Conservation (phyloP, 2,797 vertebrate genomes). For the Heliangelus exortis region DNA sequence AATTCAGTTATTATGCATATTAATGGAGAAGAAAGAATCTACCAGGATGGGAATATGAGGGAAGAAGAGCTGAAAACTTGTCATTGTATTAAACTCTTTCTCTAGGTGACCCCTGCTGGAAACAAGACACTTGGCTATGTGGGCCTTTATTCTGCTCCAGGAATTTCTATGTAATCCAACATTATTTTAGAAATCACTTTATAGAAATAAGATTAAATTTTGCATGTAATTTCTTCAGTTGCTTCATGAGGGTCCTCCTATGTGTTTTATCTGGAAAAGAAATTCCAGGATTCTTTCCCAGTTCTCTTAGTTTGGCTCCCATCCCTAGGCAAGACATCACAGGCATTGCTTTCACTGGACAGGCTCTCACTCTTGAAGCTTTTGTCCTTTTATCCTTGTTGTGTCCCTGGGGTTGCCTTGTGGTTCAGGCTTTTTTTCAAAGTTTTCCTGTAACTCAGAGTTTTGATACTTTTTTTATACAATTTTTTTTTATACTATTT, state of each 20-base stretch:
- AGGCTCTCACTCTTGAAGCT: neutral
- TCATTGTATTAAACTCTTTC: neutral
- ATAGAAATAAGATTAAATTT: neutral
- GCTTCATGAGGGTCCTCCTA: neutral
- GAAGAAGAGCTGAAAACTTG: neutral
- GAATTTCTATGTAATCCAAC: neutral
- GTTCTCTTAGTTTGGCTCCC: neutral
- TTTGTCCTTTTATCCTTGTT: constrained; percentile 16
- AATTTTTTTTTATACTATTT: too few relatives aligned
- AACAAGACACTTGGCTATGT: neutral
- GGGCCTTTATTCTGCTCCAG: neutral
- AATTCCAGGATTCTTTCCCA: neutral
- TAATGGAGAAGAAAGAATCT: neutral
- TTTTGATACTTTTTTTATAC: neutral
- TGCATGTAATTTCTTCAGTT: neutral
- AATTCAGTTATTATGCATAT: neutral
- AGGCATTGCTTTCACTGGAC: neutral
- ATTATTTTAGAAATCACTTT: neutral
- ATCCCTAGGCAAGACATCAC: neutral
- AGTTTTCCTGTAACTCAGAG: constrained; percentile 8
- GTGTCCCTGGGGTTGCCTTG: neutral
- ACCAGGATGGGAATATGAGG: neutral
- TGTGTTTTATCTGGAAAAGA: neutral
- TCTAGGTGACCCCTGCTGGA: neutral
- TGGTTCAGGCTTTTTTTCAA: neutral